phyloP scores from a whole-genome alignment of 2,888 invertebrate species.

The Therioaphis trifolii region DNA sequence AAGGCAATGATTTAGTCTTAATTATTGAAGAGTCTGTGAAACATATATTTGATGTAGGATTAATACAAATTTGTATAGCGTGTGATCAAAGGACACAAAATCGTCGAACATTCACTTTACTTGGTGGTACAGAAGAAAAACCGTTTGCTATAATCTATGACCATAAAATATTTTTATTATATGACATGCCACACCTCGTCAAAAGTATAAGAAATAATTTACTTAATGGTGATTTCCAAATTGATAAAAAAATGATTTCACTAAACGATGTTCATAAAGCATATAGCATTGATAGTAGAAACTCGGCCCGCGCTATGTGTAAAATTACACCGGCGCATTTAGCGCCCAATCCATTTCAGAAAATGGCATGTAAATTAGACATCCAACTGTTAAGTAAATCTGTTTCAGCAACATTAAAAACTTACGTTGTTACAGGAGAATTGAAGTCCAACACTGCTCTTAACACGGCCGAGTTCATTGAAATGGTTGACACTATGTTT shows the following conservation, averaged over 20 bases:
- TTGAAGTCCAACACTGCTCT: no score
- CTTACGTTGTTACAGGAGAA: constrained; percentile 63
- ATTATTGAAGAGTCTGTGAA: constrained; percentile 50
- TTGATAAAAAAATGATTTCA: constrained; percentile 63
- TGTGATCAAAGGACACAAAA: no score
- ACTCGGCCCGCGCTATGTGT: constrained; percentile 65
- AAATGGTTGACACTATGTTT: constrained; percentile 10
- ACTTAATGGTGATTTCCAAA: constrained; percentile 60
- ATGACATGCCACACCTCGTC: constrained; percentile 65
- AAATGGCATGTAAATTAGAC: constrained; percentile 65
- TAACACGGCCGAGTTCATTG: no score
- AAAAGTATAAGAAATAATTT: constrained; percentile 65
- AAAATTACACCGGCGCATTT: constrained; percentile 65
- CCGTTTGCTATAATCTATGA: no score
- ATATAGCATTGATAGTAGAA: constrained; percentile 62
- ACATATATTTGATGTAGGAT: no score
- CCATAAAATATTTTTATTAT: constrained; percentile 63
- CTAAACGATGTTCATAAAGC: constrained; percentile 64
- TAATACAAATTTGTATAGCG: no score
- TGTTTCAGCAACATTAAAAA: constrained; percentile 64
- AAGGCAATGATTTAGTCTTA: constrained; percentile 1
- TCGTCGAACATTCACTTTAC: no score
- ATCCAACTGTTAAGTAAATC: constrained; percentile 66
- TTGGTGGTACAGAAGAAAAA: no score
- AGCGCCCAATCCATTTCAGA: constrained; percentile 65